Evolutionary conservation across 2,888 invertebrate species (phyloP), one percentile per base, ranked within the genome.

Genomic region (Erannis defoliaria): DNA sequence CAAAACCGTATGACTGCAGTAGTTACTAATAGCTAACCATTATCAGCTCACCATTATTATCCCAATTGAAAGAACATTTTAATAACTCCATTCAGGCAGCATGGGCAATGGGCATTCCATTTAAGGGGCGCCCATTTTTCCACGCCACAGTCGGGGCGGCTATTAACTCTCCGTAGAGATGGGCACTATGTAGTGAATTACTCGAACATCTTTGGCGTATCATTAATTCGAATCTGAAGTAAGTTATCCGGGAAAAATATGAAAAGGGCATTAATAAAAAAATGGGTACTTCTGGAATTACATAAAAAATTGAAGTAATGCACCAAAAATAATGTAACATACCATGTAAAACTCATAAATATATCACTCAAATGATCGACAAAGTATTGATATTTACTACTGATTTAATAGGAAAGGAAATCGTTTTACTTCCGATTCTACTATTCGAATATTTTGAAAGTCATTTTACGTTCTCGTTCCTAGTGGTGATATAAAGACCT

Each of bases 41-140:
- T 71, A 77, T 69, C 67, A 64, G 66, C 59, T 71, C 73, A 76
- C 74, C 77, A 78, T 80, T 82, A 78, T 77, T 78, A 81, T 78
- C 73, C 74, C 81, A 78, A 78, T 84, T 81, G 76, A 78, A 80
- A 80, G 81, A 79, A 77, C 79, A 83, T 83, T 83, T 82, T 84
- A 86, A 86, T 85, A 81, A 77, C 76, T 72, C 79, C 70, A 84
- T 84, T 82, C 77, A 74, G 66, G 69, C 50, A 16, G 37, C 35
- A 50, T 49, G 66, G 71, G 74, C 74, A 73, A 29, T 74, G 67
- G 65, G 75, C 72, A 72, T 75, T 79, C 77, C 77, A 79, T 81
- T 82, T 74, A 70, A 75, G 64, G 66, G 60, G 74, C 69, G 68
- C 73, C 77, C 78, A 88, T 88, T 87, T 88, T 84, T 86, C 82